Evolutionary conservation across 2,113 vertebrate species (phyloP).

Genomic region (Thryonomys swinderianus): DNA sequence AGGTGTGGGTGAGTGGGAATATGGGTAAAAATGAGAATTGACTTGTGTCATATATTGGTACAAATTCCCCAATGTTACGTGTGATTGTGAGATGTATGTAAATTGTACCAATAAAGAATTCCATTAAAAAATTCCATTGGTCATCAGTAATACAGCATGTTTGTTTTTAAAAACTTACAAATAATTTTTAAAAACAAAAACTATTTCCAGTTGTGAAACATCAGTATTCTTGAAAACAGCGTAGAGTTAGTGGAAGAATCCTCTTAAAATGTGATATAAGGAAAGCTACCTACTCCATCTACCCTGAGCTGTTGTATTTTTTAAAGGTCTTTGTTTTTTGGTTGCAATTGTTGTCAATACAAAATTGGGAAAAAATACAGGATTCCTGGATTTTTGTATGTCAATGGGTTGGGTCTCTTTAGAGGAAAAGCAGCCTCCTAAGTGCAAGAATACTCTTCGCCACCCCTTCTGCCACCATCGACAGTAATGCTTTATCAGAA

Average conservation of each 20-base stretch:
- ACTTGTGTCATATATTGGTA: too few relatives aligned
- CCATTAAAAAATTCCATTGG: not conserved
- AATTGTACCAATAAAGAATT: too few relatives aligned
- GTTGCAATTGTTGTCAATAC: not conserved
- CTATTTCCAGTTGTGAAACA: not conserved
- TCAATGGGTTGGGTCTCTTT: not conserved
- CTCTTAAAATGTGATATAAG: not conserved
- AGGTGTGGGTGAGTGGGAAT: too few relatives aligned
- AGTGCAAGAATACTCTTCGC: not conserved
- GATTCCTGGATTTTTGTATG: not conserved
- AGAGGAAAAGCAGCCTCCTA: not conserved
- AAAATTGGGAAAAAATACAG: not conserved
- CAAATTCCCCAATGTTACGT: too few relatives aligned
- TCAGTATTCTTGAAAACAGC: not conserved
- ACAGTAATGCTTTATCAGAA: not conserved
- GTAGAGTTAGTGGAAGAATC: too few relatives aligned
- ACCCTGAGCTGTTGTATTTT: not conserved
- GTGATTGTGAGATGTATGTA: too few relatives aligned
- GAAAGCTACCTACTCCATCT: not conserved
- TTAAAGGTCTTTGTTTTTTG: not conserved
- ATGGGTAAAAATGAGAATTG: too few relatives aligned
- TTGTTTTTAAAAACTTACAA: not conserved
- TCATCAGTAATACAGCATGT: not conserved
- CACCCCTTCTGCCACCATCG: accelerated
- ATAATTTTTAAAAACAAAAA: not conserved